A percentile compares a stretch with the other conserved stretches of the same genome.
phyloP scores from a whole-genome alignment of 2,797 vertebrate genomes.

The Pipistrellus pygmaeus region DNA sequence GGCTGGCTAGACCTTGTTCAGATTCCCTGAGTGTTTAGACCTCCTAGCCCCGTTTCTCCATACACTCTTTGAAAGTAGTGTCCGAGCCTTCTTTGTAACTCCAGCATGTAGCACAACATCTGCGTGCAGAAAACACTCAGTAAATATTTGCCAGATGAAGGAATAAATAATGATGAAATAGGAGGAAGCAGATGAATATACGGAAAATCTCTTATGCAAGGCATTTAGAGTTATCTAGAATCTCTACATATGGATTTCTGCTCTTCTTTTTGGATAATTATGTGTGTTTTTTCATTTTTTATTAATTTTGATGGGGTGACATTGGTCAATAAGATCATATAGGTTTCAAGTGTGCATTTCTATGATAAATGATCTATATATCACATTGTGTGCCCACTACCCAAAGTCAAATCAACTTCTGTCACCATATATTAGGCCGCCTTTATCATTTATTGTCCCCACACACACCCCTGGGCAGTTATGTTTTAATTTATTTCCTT shows the following conservation, averaged over 20 bases:
- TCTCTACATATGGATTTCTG: background rate
- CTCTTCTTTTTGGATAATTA: background rate
- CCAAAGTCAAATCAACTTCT: background rate
- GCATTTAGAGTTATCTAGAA: background rate
- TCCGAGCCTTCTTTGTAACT: background rate
- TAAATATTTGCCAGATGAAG: background rate
- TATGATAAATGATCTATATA: background rate
- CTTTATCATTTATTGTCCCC: background rate
- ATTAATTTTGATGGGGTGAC: background rate
- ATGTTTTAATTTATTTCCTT: conserved; percentile 9
- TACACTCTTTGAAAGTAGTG: background rate
- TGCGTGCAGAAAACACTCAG: background rate
- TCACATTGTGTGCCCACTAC: background rate
- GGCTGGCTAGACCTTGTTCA: background rate
- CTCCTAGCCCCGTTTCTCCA: background rate
- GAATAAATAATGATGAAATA: background rate
- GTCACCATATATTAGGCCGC: background rate
- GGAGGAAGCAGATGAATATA: rapidly evolving
- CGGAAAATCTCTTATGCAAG: background rate
- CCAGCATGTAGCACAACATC: background rate
- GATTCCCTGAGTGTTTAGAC: background rate
- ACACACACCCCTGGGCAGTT: background rate
- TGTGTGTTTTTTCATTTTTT: background rate
- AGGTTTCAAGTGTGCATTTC: background rate
- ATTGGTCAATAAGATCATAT: background rate